Conservation (phyloP, 2,113 vertebrate genomes). For the Argyrosomus japonicus region DNA sequence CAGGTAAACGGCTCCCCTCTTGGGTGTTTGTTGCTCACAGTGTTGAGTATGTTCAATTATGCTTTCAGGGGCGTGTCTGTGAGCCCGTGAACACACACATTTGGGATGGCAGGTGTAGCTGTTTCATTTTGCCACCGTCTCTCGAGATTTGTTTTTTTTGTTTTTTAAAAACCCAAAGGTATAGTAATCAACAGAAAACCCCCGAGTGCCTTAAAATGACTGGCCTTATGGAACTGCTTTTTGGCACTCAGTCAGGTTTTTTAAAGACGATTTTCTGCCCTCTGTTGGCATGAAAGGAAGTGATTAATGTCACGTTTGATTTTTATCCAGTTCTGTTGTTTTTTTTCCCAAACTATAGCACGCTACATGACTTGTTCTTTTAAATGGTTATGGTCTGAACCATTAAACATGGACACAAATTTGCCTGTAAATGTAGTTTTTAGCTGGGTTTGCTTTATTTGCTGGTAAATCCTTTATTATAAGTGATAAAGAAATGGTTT, state of each 20-base stretch:
- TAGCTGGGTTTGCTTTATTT: neutral
- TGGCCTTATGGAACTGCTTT: conserved; percentile 50
- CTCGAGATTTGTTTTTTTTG: conserved; percentile 24
- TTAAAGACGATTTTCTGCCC: conserved; percentile 63
- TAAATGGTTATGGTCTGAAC: neutral
- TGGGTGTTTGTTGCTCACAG: conserved; percentile 34
- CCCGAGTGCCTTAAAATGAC: conserved; percentile 71
- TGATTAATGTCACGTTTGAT: neutral
- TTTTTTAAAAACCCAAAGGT: conserved; percentile 56
- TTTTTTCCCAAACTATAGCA: neutral
- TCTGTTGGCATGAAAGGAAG: conserved; percentile 59
- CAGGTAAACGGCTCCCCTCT: conserved; percentile 86
- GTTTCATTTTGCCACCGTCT: conserved; percentile 35
- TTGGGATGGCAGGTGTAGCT: conserved; percentile 33
- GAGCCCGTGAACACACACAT: conserved; percentile 21
- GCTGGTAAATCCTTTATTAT: neutral
- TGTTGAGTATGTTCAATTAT: conserved; percentile 46
- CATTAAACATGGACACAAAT: neutral
- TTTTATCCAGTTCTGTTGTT: neutral
- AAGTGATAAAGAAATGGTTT: too few species aligned
- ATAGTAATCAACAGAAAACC: conserved; percentile 69
- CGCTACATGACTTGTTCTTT: neutral
- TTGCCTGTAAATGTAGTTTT: neutral
- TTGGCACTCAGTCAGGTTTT: conserved; percentile 57
- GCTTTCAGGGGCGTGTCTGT: conserved; percentile 11